Conservation (phyloP, 2,888 invertebrate species). For the Pollenia amentaria region DNA sequence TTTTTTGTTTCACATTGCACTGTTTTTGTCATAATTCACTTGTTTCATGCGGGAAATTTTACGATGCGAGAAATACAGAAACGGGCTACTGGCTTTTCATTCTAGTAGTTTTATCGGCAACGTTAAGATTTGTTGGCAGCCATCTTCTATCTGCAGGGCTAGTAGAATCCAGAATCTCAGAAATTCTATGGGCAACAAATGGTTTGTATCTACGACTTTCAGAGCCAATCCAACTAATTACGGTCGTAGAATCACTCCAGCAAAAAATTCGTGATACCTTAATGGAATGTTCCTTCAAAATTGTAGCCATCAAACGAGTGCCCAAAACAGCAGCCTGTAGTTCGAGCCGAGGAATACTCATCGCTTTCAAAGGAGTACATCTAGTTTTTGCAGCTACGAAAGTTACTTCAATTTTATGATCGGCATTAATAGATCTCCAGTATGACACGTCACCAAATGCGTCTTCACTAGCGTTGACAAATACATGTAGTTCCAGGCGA, state of each 20-base stretch:
- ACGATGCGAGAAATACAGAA: too few relatives aligned
- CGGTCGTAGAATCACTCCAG: too few relatives aligned
- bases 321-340: conserved; percentile 63
- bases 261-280: too few relatives aligned
- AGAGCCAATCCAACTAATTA: conserved; percentile 53
- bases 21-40: too few relatives aligned
- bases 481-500: conserved; percentile 64
- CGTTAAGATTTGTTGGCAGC: conserved; percentile 73
- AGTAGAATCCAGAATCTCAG: conserved; percentile 73
- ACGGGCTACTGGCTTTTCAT: too few relatives aligned
- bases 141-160: conserved; percentile 74
- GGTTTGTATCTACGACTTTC: conserved; percentile 53
- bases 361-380: conserved; percentile 63
- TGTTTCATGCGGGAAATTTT: too few relatives aligned
- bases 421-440: conserved; percentile 54
- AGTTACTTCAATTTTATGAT: conserved; percentile 18
- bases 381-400: conserved; percentile 71
- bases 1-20: too few relatives aligned
- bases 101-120: neutral
- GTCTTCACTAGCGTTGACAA: conserved; percentile 69
- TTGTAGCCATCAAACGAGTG: too few relatives aligned
- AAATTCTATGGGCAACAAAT: conserved; percentile 62
- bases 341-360: conserved; percentile 61
- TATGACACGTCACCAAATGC: conserved; percentile 74
- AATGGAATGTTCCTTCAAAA: too few relatives aligned